Evolutionary conservation across 1,140 invertebrate species (phyloP).

Genomic region (Daktulosphaira vitifoliae): DNA sequence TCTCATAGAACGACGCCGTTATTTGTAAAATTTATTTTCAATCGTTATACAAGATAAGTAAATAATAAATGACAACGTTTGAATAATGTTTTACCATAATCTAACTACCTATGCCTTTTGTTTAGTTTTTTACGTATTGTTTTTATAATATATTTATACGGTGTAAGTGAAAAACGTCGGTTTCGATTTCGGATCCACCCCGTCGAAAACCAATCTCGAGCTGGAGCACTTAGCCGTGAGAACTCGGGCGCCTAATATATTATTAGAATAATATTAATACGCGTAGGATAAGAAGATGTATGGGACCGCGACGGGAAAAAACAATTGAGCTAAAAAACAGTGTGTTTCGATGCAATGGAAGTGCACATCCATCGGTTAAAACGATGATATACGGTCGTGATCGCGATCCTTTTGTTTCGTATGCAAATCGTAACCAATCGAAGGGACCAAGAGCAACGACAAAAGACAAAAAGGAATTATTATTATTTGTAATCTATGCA

Average conservation of each 20-base stretch:
- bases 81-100: no score
- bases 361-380: no score
- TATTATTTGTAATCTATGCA: constrained; percentile 13
- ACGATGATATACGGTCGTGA: constrained; percentile 16
- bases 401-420: constrained; percentile 19
- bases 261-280: constrained; percentile 14
- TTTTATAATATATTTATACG: no score
- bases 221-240: constrained; percentile 26
- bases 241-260: constrained; percentile 23
- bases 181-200: not conserved
- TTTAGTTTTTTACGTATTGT: no score
- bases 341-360: not conserved
- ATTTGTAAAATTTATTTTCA: no score
- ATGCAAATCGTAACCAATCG: constrained; percentile 31
- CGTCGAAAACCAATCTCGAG: constrained; percentile 25
- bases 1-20: no score
- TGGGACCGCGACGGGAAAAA: not conserved
- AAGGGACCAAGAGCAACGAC: constrained; percentile 1
- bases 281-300: not conserved
- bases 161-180: not conserved
- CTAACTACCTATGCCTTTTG: no score
- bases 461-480: constrained; percentile 31
- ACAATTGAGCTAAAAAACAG: constrained; percentile 10
- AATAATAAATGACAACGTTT: no score
- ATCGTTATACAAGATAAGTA: no score